Conservation (phyloP, 2,797 vertebrate genomes). For the Pangasius larnaudii region DNA sequence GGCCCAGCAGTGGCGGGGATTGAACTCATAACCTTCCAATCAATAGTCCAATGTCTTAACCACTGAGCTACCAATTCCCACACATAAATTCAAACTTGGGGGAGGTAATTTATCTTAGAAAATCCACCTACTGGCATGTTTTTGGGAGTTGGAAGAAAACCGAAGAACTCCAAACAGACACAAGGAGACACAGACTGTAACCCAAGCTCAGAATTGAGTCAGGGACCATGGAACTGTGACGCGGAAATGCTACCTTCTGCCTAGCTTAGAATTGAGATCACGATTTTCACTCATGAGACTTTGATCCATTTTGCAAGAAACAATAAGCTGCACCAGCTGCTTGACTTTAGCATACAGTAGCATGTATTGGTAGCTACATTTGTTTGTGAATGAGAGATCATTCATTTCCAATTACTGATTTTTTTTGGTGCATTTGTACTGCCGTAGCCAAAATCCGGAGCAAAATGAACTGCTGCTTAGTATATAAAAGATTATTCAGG, state of each 20-base stretch:
- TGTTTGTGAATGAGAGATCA: not conserved
- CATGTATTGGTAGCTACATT: not conserved
- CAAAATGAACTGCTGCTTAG: not conserved
- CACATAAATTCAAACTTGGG: no score
- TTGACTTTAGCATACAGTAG: not conserved
- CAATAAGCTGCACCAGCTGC: not conserved
- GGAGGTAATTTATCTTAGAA: not conserved
- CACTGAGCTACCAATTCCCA: not conserved
- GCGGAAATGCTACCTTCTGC: not conserved
- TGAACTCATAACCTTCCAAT: no score
- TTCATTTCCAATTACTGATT: conserved; percentile 11
- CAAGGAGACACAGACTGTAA: not conserved
- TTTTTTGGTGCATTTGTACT: not conserved
- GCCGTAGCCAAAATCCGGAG: not conserved
- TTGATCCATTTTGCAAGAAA: not conserved
- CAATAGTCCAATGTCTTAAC: no score
- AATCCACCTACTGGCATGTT: not conserved
- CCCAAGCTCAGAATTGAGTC: not conserved
- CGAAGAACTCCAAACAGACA: not conserved
- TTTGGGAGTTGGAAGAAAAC: not conserved
- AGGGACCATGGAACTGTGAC: not conserved
- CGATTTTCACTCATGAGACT: not conserved
- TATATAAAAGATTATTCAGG: not conserved
- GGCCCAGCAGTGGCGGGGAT: no score
- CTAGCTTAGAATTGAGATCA: not conserved